Conservation (phyloP, 2,797 vertebrate genomes). For the Salarias fasciatus region DNA sequence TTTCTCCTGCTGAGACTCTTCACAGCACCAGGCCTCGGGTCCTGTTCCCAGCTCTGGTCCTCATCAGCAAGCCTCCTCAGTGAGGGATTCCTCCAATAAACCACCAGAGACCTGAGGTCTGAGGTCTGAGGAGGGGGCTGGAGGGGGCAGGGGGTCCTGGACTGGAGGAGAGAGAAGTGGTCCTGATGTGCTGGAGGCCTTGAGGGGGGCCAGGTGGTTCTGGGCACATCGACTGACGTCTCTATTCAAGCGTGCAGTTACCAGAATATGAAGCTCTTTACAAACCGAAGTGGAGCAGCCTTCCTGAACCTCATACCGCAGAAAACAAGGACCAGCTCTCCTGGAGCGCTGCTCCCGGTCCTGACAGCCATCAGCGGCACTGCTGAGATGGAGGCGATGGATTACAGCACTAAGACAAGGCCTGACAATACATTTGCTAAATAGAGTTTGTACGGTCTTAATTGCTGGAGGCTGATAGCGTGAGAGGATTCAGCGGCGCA, state of each 20-base stretch:
- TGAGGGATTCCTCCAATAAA: constrained; percentile 53
- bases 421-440: constrained; percentile 29
- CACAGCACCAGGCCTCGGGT: constrained; percentile 31
- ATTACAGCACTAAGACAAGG: constrained; percentile 44
- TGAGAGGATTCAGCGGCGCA: constrained; percentile 13
- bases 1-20: constrained; percentile 57
- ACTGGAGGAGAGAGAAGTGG: no score
- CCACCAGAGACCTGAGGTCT: no score
- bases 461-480: constrained; percentile 27
- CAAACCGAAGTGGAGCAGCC: no score
- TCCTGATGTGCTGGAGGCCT: no score
- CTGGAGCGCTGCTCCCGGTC: constrained; percentile 12
- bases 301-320: no score
- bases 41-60: constrained; percentile 42
- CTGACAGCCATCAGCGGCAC: constrained; percentile 34
- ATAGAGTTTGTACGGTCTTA: constrained; percentile 35
- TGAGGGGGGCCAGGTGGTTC: no score
- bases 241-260: no score
- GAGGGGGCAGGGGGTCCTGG: no score
- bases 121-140: no score
- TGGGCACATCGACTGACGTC: no score
- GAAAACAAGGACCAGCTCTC: no score
- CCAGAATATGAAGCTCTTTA: no score
- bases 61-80: constrained; percentile 34
- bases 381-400: constrained; percentile 24